phyloP scores from a whole-genome alignment of 2,888 invertebrate genomes.

The Phyto melanocephala region DNA sequence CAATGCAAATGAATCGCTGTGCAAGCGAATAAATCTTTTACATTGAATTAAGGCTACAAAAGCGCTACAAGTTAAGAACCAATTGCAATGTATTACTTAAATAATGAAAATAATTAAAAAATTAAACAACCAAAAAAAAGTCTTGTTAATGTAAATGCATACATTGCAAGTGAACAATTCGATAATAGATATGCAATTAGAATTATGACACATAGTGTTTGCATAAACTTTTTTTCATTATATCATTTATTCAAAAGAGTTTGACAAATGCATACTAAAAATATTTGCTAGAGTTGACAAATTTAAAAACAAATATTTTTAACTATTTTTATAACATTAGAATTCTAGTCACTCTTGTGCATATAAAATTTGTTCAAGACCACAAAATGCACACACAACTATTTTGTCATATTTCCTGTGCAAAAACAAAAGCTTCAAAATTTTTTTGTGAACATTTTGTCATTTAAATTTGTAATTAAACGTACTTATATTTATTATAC shows the following conservation, averaged over 20 bases:
- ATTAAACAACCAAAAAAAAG: no score
- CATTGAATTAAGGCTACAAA: no score
- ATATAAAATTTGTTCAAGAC: constrained; percentile 34
- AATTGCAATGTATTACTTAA: no score
- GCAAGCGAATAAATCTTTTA: no score
- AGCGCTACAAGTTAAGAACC: no score
- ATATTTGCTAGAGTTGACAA: neutral
- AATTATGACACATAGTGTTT: neutral
- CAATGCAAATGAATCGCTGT: no score
- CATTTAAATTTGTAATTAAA: neutral
- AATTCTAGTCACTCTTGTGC: constrained; percentile 18
- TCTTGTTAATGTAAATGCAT: no score
- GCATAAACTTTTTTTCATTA: neutral
- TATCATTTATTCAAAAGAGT: neutral
- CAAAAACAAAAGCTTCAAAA: constrained; percentile 6
- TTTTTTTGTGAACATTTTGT: neutral
- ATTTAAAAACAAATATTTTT: neutral
- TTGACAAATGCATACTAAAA: neutral
- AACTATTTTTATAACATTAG: constrained; percentile 5
- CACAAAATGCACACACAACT: constrained; percentile 17
- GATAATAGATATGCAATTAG: no score
- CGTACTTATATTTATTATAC: no score
- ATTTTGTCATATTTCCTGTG: constrained; percentile 39
- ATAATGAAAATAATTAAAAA: no score
- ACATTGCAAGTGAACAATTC: no score